Evolutionary conservation across 53 echinoderm and acorn worm genomes (phyloP), one percentile per base, ranked within the genome.

Genomic region (Stichopus horrens): DNA sequence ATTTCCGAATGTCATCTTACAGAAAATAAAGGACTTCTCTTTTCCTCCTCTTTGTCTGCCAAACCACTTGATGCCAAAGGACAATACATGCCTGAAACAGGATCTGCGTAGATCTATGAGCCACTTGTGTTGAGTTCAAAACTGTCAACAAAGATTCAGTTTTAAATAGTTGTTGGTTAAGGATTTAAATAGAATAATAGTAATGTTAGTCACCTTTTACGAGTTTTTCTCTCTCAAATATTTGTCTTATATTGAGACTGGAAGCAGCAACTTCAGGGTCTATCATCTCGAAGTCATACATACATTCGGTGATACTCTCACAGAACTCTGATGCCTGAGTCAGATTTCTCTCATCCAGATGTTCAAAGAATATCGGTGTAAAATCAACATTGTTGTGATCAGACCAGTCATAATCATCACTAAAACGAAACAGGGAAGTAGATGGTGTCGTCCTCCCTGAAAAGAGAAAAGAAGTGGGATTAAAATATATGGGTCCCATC

Each of bases 381-480:
- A 91, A 94, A 7, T 37, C 54, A 10, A 59, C 67, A 18, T 76
- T 10, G 37, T 94, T 94, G 81, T 86, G 86, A 5, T 57, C 89
- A 9, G 63, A 21, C 88, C 89, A 94, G 21, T 56, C 58, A 9
- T 92, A 83, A 5, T 54, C 52, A 4, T 63, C 19, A 8, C 55
- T 54, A 76, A 93, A 95, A 7, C 87, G 76, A 89, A 95, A 95
- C 21, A 95, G 55, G 13, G 95, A 90, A 0, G 83, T 78, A 10
- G 14, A 18, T 9, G 19, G 16, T 1, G 19, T 23, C 0, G 89
- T 58, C 13, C 93, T 86, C 95, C 95, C 95, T 95, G 92, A 21
- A 14, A 77, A 59, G 63, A 22, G 52, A 83, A 8, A 71, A 37
- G 37, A 37, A 37, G 37, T 37, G 37, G 2, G 37, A 37, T 37